phyloP scores from a whole-genome alignment of 2,888 invertebrate species.

The Platerodrilus igneus region DNA sequence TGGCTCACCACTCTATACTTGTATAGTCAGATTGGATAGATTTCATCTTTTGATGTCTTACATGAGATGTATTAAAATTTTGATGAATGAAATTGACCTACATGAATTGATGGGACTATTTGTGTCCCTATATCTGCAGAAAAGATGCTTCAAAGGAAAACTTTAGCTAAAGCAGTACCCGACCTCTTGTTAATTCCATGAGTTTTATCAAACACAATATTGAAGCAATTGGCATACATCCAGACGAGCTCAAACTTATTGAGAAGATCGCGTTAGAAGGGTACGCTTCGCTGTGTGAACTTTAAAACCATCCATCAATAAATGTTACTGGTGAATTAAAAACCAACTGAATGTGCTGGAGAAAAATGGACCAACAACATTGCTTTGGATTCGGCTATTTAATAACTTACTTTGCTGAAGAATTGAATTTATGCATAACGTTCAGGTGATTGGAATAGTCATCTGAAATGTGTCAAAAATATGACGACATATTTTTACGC shows the following conservation, averaged over 20 bases:
- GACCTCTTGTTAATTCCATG: background rate
- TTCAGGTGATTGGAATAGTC: conserved; percentile 2
- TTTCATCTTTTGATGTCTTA: conserved; percentile 1
- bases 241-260: background rate
- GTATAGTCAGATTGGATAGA: background rate
- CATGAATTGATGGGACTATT: background rate
- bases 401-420: background rate
- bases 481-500: conserved; percentile 6
- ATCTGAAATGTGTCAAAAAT: conserved; percentile 2
- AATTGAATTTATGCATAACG: no score
- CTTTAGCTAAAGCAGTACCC: background rate
- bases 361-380: background rate
- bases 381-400: background rate
- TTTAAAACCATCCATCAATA: background rate
- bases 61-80: background rate
- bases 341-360: background rate
- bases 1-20: background rate
- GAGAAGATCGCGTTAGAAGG: background rate
- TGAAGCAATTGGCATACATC: background rate
- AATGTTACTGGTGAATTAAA: background rate
- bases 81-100: conserved; percentile 1
- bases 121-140: background rate
- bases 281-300: background rate
- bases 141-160: conserved; percentile 1
- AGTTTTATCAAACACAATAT: conserved; percentile 1